Evolutionary conservation across 2,113 vertebrate genomes (phyloP).

Genomic region (Aptenodytes patagonicus): DNA sequence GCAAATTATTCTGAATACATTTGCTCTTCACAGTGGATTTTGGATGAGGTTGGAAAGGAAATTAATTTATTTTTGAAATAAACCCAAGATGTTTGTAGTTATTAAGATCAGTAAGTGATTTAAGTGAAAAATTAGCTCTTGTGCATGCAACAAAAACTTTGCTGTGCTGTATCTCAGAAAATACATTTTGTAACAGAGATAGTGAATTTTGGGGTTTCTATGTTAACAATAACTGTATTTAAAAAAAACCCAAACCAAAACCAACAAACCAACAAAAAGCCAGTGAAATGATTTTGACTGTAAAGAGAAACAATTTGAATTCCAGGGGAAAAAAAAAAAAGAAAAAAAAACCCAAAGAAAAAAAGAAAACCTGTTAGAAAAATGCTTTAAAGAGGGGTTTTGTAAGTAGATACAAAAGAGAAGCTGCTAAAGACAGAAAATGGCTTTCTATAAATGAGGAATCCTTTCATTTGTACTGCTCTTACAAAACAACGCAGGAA

Average conservation of each 20-base stretch:
- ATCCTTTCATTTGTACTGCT: not conserved
- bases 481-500: slow-evolving; percentile 19
- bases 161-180: not conserved
- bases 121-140: not conserved
- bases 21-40: not conserved
- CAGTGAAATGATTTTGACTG: not conserved
- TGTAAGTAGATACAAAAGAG: not conserved
- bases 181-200: not conserved
- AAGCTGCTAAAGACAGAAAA: not conserved
- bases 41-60: not conserved
- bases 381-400: not conserved
- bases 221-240: not conserved
- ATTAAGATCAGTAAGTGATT: not conserved
- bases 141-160: not conserved
- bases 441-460: not conserved
- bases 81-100: not conserved
- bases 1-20: not conserved
- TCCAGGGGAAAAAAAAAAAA: rapidly evolving
- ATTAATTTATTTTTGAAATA: not conserved
- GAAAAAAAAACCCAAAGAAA: not conserved
- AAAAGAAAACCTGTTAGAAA: not conserved
- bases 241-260: not conserved
- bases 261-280: not conserved
- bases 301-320: not conserved
- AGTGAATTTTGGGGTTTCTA: not conserved